A percentile compares a stretch with the other conserved stretches of the same genome.
Evolutionary conservation across 2,797 vertebrate genomes (phyloP).

Genomic region (Peromyscus nudipes): DNA sequence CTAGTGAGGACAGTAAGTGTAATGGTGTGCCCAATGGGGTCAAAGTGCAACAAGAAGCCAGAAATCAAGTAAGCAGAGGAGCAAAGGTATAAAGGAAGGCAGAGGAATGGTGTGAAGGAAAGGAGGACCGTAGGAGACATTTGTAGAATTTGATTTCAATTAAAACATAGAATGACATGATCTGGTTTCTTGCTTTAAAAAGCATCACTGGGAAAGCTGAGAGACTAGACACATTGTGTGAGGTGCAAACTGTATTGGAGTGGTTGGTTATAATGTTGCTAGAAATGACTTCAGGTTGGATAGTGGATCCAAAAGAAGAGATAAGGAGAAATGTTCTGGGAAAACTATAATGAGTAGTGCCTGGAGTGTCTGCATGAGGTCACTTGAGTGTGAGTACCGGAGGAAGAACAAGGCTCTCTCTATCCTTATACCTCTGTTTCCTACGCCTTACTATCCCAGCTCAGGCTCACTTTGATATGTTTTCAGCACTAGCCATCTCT

Average conservation of each 20-base stretch:
- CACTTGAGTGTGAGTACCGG: background rate
- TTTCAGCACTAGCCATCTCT: background rate
- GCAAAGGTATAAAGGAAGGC: background rate
- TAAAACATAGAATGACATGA: background rate
- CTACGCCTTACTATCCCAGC: background rate
- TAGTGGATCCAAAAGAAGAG: background rate
- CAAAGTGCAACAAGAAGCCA: background rate
- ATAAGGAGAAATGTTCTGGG: background rate
- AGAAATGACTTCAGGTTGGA: background rate
- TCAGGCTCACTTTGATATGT: background rate
- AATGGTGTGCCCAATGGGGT: background rate
- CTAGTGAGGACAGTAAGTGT: background rate
- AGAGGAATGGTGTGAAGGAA: background rate
- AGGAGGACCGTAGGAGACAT: background rate
- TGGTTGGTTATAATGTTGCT: background rate
- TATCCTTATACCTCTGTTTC: background rate
- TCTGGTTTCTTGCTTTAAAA: background rate
- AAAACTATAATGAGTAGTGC: background rate
- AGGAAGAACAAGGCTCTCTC: background rate
- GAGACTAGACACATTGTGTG: background rate
- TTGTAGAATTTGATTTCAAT: conserved; percentile 47
- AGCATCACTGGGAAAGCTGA: background rate
- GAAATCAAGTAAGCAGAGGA: background rate
- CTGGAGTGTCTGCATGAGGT: background rate
- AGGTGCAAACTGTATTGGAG: background rate